Evolutionary conservation across 2,113 vertebrate species (phyloP).

Genomic region (Tragelaphus imberbis): DNA sequence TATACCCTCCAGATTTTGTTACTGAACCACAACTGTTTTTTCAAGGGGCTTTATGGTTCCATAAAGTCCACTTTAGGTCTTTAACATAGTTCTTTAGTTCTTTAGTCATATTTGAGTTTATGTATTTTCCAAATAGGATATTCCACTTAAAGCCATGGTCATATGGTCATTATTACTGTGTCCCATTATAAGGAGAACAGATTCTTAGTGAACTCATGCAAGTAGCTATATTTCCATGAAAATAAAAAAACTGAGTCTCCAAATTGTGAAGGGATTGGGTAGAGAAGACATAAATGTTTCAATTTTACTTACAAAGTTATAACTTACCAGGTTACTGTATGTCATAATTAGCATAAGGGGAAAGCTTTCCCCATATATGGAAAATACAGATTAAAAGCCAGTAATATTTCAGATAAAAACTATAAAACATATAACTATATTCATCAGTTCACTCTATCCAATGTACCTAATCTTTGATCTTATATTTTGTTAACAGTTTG

Average conservation of each 20-base stretch:
- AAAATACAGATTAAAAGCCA: not conserved
- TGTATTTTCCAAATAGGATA: not conserved
- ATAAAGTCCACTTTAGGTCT: not conserved
- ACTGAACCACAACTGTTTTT: not conserved
- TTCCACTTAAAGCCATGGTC: not conserved
- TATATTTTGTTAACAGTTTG: not conserved
- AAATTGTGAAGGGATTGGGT: not conserved
- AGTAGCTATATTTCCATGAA: not conserved
- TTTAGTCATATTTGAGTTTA: not conserved
- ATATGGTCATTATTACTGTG: not conserved
- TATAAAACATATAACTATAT: not conserved
- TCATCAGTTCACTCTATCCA: not conserved
- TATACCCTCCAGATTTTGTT: not conserved
- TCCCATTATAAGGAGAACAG: not conserved
- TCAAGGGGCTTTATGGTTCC: not conserved
- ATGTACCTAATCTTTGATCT: not conserved
- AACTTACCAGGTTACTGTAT: not conserved
- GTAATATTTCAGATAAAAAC: not conserved
- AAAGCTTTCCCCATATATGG: not conserved
- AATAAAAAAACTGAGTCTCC: not conserved
- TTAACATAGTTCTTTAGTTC: too few relatives aligned
- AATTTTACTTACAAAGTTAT: not conserved
- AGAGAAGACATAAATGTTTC: not conserved
- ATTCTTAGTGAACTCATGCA: not conserved
- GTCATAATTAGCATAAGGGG: not conserved